Conservation (phyloP, 1,140 invertebrate genomes). For the Eriosoma lanigerum region DNA sequence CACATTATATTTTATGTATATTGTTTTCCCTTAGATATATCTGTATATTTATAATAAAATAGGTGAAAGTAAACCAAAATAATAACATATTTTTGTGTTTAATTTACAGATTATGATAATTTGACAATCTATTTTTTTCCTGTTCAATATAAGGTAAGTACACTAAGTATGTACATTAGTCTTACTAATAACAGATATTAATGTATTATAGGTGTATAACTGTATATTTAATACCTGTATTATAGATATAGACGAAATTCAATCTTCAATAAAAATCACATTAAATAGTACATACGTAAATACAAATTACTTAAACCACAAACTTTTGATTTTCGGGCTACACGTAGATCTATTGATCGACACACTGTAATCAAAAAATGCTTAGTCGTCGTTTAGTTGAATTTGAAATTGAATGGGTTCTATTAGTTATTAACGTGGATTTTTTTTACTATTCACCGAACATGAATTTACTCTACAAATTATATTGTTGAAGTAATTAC, state of each 20-base stretch:
- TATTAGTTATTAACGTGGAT: not conserved
- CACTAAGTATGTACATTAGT: too few relatives aligned
- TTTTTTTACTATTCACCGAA: not conserved
- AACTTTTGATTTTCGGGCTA: too few relatives aligned
- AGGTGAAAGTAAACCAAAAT: constrained; percentile 41
- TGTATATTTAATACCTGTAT: too few relatives aligned
- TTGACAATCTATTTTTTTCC: too few relatives aligned
- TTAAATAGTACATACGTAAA: not conserved
- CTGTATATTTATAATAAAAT: not conserved
- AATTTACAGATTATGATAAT: too few relatives aligned
- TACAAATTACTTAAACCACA: not conserved
- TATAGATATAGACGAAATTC: too few relatives aligned
- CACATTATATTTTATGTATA: not conserved
- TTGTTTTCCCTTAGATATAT: not conserved
- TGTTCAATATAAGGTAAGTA: too few relatives aligned
- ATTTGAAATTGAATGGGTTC: not conserved
- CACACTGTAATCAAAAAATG: not conserved
- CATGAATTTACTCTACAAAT: not conserved
- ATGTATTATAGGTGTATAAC: too few relatives aligned
- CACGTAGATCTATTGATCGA: too few relatives aligned
- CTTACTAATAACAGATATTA: too few relatives aligned
- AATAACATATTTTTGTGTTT: too few relatives aligned
- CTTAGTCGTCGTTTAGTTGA: not conserved
- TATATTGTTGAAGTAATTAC: constrained; percentile 20
- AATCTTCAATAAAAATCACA: too few relatives aligned